phyloP scores from a whole-genome alignment of 2,797 vertebrate species.

The Semaprochilodus insignis region DNA sequence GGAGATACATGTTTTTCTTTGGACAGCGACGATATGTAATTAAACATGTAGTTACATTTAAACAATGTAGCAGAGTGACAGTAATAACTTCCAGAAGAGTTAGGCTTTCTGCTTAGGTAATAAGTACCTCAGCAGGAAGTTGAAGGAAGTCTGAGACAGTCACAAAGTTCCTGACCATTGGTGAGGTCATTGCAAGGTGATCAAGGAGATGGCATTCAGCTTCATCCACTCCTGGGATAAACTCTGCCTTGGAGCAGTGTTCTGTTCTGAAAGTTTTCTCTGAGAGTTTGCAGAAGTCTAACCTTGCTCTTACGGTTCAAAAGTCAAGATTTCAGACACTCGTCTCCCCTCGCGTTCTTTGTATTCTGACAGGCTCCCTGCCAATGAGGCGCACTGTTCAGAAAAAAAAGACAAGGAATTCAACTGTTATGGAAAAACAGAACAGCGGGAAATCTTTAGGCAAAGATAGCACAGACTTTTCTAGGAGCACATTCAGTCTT shows the following conservation, averaged over 20 bases:
- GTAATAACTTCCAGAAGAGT: not conserved
- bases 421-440: not conserved
- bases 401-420: not conserved
- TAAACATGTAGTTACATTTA: not conserved
- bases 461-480: not conserved
- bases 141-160: not conserved
- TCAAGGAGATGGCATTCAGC: not conserved
- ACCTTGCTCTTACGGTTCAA: slow-evolving; percentile 15
- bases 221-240: not conserved
- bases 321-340: slow-evolving; percentile 28
- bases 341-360: slow-evolving; percentile 15
- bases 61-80: no score
- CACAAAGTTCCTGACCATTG: not conserved
- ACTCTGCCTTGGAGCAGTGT: not conserved
- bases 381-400: slow-evolving; percentile 6
- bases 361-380: slow-evolving; percentile 40
- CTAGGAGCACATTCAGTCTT: not conserved
- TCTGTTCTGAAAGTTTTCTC: slow-evolving; percentile 21
- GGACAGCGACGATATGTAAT: no score
- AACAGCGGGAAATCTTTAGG: not conserved
- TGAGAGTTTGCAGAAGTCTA: not conserved
- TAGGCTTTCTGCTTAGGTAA: not conserved
- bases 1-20: no score
- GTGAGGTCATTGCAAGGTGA: not conserved
- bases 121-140: not conserved